Evolutionary conservation across 2,797 vertebrate species (phyloP).

Genomic region (Lateolabrax maculatus): DNA sequence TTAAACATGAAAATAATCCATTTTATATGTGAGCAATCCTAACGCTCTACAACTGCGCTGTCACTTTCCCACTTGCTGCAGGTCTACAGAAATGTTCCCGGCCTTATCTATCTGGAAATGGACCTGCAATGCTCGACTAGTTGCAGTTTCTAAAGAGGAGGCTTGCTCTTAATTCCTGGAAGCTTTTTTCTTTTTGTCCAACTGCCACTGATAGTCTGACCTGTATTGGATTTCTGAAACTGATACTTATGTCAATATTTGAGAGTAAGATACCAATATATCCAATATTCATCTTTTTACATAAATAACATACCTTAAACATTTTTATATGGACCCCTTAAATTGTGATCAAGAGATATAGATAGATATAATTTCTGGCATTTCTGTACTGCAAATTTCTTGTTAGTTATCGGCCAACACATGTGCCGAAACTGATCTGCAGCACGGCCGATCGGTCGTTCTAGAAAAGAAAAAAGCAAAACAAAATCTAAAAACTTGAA

Average conservation of each 20-base stretch:
- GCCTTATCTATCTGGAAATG: background rate
- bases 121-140: background rate
- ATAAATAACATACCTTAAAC: background rate
- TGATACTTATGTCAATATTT: too few relatives aligned
- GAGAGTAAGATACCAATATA: too few relatives aligned
- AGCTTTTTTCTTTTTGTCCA: background rate
- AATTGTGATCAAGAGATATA: too few relatives aligned
- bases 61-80: background rate
- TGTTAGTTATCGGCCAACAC: background rate
- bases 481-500: background rate
- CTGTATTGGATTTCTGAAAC: background rate
- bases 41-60: background rate
- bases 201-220: background rate
- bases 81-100: background rate
- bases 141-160: background rate
- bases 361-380: too few relatives aligned
- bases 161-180: background rate
- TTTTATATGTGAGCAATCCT: background rate
- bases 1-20: constrained; percentile 38
- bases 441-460: background rate
- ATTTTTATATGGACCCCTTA: background rate
- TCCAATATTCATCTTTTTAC: background rate
- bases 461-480: too few relatives aligned
- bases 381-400: background rate
- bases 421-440: background rate